Conservation (phyloP, 2,888 invertebrate species). For the Drosophila pullipes region DNA sequence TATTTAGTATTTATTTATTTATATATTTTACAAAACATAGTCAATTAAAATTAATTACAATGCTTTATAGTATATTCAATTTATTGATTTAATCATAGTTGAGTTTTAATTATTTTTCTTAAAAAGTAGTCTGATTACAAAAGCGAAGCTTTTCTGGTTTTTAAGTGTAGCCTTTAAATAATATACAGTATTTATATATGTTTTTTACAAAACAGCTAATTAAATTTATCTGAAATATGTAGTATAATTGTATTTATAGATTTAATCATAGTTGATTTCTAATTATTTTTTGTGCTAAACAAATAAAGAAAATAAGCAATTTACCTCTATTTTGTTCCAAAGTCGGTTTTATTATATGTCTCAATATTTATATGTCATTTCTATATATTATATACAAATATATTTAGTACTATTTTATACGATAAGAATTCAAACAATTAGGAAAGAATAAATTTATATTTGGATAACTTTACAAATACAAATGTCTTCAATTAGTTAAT, state of each 20-base stretch:
- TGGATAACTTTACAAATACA: neutral
- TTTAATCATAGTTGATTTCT: neutral
- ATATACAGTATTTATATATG: neutral
- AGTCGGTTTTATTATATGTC: neutral
- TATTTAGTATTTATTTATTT: neutral
- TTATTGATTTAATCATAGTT: neutral
- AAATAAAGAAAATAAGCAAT: neutral
- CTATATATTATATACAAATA: neutral
- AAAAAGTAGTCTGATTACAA: neutral
- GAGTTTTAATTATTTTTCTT: neutral
- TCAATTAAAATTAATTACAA: neutral
- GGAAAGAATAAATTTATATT: neutral
- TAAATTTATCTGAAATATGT: neutral
- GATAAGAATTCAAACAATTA: neutral
- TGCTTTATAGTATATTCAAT: neutral
- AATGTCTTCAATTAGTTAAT: neutral
- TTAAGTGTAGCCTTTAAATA: neutral
- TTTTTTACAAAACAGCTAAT: neutral
- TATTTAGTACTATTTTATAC: neutral
- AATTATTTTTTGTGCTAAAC: neutral
- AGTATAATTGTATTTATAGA: neutral
- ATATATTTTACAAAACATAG: neutral
- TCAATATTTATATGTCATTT: neutral
- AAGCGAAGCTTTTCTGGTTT: neutral
- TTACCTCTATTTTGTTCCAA: neutral